These are phyloP conservation scores for Elaphurus davidianus DNA, from an alignment of 2,113 vertebrate species.

Conservation along the genomic window DNA sequence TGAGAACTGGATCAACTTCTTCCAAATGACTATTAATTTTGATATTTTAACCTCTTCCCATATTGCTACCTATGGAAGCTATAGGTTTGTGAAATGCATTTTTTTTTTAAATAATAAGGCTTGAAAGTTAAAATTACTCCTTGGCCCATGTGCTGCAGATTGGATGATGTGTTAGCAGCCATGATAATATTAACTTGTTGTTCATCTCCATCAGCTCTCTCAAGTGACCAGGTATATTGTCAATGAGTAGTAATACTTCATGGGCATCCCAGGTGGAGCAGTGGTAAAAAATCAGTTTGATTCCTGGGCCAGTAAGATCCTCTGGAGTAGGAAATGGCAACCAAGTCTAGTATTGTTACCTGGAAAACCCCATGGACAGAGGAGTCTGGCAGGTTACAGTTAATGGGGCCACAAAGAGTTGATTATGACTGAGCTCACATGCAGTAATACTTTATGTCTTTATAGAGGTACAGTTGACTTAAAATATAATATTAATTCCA, in stretches of 20 bases:
- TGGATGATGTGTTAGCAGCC: not conserved
- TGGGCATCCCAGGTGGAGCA: not conserved
- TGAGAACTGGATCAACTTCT: not conserved
- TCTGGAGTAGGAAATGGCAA: not conserved
- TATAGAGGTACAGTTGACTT: not conserved
- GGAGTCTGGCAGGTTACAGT: not conserved
- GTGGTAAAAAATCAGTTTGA: not conserved
- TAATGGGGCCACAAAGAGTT: not conserved
- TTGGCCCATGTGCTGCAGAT: not conserved
- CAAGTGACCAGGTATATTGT: not conserved
- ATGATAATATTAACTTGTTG: not conserved
- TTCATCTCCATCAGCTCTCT: not conserved
- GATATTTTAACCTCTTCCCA: not conserved
- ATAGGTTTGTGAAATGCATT: not conserved
- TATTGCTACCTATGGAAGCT: not conserved
- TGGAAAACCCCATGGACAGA: not conserved
- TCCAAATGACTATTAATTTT: not conserved
- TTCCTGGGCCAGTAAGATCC: not conserved
- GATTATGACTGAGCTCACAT: not conserved
- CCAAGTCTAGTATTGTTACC: not conserved
- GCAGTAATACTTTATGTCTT: not conserved
- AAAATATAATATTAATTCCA: not conserved
- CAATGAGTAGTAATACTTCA: not conserved
- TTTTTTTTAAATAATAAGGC: not conserved
- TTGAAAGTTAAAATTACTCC: not conserved